These are phyloP conservation scores for Mirza zaza DNA, from an alignment of 2,113 vertebrate species.

Conservation along the genomic window DNA sequence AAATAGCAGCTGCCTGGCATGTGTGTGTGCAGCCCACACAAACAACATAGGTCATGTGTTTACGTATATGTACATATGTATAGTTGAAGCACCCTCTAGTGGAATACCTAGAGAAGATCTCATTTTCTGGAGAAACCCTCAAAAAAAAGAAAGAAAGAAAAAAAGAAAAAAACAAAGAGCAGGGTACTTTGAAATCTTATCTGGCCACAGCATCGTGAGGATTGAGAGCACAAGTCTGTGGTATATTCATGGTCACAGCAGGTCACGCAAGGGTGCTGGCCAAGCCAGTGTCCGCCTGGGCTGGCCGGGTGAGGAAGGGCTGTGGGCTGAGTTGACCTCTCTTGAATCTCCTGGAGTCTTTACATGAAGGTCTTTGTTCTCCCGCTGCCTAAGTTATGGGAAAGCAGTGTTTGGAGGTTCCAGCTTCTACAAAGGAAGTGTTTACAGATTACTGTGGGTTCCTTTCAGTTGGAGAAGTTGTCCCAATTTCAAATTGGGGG, in stretches of 20 bases:
- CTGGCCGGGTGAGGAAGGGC: not conserved
- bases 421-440: not conserved
- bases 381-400: too few relatives aligned
- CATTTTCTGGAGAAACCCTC: conserved; percentile 16
- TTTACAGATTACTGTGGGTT: not conserved
- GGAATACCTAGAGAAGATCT: conserved; percentile 77
- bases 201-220: not conserved
- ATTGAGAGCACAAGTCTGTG: not conserved
- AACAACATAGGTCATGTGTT: not conserved
- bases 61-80: conserved; percentile 79
- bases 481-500: not conserved
- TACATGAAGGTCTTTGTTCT: not conserved
- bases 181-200: not conserved
- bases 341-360: not conserved
- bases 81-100: conserved; percentile 89
- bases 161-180: not conserved
- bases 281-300: not conserved
- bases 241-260: not conserved
- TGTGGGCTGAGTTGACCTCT: not conserved
- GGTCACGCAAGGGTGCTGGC: not conserved
- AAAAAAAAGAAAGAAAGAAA: not conserved
- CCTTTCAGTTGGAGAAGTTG: not conserved
- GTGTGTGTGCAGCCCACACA: not conserved
- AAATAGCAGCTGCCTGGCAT: not conserved
- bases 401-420: not conserved